These are phyloP conservation scores for Neopipo cinnamomea DNA, from an alignment of 2,113 vertebrate species.

Conservation along the genomic window DNA sequence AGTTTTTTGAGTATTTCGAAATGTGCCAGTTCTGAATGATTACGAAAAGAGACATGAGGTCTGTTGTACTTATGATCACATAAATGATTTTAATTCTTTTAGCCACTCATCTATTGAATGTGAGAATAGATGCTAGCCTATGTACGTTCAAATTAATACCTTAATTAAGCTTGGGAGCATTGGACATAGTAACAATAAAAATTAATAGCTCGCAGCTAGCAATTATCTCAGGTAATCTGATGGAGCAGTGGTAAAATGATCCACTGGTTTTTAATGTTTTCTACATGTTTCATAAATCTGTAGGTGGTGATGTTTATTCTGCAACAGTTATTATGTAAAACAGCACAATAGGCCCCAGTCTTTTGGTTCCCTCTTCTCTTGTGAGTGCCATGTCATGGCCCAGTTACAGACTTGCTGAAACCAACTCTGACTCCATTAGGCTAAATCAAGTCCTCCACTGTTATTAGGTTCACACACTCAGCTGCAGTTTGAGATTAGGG, in stretches of 20 bases:
- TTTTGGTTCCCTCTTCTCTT: neutral
- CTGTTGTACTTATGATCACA: neutral
- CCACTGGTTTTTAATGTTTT: neutral
- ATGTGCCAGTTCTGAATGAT: neutral
- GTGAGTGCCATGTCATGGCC: neutral
- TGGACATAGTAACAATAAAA: neutral
- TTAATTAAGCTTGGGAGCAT: neutral
- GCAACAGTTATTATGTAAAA: neutral
- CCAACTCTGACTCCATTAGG: neutral
- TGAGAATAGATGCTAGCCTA: constrained; percentile 13
- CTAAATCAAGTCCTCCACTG: neutral
- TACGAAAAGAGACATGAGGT: neutral
- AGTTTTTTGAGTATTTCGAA: neutral
- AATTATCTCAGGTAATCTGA: neutral
- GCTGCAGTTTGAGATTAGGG: neutral
- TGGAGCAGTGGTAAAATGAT: neutral
- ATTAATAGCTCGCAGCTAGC: neutral
- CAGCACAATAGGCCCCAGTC: neutral
- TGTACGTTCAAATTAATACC: neutral
- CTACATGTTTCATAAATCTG: neutral
- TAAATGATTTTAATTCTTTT: constrained; percentile 12
- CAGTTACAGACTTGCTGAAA: neutral
- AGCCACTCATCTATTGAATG: neutral
- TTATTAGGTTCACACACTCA: neutral
- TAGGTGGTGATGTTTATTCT: neutral